Conservation (phyloP, 1,140 invertebrate species). For the Cydia fagiglandana region DNA sequence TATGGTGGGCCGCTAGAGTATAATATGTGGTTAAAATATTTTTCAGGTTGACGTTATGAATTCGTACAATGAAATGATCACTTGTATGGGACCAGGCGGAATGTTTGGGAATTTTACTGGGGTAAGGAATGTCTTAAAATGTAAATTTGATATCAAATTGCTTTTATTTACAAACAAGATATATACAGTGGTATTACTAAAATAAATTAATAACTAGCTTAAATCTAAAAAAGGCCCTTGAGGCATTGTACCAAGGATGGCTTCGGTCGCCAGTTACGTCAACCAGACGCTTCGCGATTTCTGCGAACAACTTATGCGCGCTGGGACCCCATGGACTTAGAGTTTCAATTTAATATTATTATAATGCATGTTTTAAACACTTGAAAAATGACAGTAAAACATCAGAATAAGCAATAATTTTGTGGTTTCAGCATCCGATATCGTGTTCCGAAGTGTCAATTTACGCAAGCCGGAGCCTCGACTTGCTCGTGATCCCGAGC, state of each 20-base stretch:
- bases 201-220: too few relatives aligned
- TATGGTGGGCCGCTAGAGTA: too few relatives aligned
- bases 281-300: too few relatives aligned
- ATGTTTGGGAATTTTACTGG: conserved; percentile 75
- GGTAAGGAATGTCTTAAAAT: conserved; percentile 46
- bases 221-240: too few relatives aligned
- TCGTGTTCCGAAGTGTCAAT: conserved; percentile 66
- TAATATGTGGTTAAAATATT: conserved; percentile 26
- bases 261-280: too few relatives aligned
- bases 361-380: not conserved
- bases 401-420: conserved; percentile 28
- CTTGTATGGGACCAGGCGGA: conserved; percentile 74
- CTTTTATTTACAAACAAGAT: too few relatives aligned
- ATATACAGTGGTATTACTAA: too few relatives aligned
- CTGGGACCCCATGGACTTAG: too few relatives aligned
- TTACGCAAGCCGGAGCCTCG: conserved; percentile 67
- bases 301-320: too few relatives aligned
- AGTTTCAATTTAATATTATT: too few relatives aligned
- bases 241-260: too few relatives aligned
- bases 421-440: conserved; percentile 56
- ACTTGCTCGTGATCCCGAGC: conserved; percentile 65
- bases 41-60: conserved; percentile 66
- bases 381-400: not conserved
- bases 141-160: too few relatives aligned
- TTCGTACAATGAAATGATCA: conserved; percentile 73